Base-by-base conservation (phyloP, 2,888 invertebrate genomes). In the Stratiomys singularior region DNA sequence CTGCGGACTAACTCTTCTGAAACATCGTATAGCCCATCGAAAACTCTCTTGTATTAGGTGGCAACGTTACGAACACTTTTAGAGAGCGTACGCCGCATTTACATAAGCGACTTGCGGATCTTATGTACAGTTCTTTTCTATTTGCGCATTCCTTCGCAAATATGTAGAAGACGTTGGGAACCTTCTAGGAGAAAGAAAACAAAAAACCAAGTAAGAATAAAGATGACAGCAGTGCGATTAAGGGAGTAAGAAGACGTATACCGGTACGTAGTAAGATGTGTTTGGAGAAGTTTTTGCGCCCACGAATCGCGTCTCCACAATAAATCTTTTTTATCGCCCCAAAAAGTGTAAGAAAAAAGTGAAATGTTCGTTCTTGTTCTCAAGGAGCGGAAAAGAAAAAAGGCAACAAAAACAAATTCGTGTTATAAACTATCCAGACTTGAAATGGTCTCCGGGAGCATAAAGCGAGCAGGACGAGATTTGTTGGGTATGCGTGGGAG, bases 221-320 rank as follows among this genome's bases (percentile, higher is more conserved):
- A 77, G 77, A 69, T 56, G 76, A 76, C 69, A 58, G 44, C 77
- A 77, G 25, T 77, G 52, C 66, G 77, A 77, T 69, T 58, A 77
- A 58, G 63, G 76, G 78, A 78, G 77, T 25, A 66, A 64, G 52
- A 77, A 78, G 76, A 72, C 71, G 44, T 21, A 77, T 30, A 67
- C 60, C 44, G 27, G 56, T 47, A 71, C 52, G 46, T 30, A 37
- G 71, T 66, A 58, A 77, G 78, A 80, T 80, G 76, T 77, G 64
- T 66, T 56, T 27, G 60, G 28, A 60, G 76, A 58, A 64, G 78
- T 52, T 76, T 76, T 76, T 77, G 67, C 78, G 79, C 78, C 79
- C 79, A 81, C 80, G 81, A 81, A 81, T 80, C 80, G 81, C 81
- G 80, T 81, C 79, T 78, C 77, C 52, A 28, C 79, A 79, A 81